Evolutionary conservation across 2,888 invertebrate species (phyloP).

Genomic region (Euplagia quadripunctaria): DNA sequence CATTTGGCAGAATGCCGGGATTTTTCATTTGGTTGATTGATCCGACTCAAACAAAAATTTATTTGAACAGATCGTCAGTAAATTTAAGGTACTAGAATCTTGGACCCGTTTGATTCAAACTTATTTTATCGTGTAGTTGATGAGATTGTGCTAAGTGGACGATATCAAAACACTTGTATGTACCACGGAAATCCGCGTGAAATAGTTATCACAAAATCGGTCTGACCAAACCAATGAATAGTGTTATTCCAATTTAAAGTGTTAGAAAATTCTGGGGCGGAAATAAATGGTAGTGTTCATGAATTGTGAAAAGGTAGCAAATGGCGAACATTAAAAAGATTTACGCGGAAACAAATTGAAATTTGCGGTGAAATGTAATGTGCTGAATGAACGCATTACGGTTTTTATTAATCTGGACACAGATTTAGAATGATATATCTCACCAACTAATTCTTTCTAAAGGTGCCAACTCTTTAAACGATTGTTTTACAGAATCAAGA

Average conservation of each 20-base stretch:
- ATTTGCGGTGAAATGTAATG: conserved; percentile 26
- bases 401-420: conserved; percentile 24
- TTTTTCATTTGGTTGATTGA: too few relatives aligned
- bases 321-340: conserved; percentile 29
- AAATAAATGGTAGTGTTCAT: conserved; percentile 11
- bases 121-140: too few relatives aligned
- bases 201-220: neutral
- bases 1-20: too few relatives aligned
- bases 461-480: neutral
- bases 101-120: too few relatives aligned
- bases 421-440: conserved; percentile 18
- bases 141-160: too few relatives aligned
- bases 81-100: too few relatives aligned
- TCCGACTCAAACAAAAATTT: too few relatives aligned
- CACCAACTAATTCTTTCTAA: neutral
- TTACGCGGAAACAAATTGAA: conserved; percentile 28
- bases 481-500: neutral
- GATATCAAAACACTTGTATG: too few relatives aligned
- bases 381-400: conserved; percentile 19
- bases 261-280: conserved; percentile 6
- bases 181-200: too few relatives aligned
- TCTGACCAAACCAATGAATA: neutral
- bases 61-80: too few relatives aligned
- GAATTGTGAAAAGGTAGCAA: conserved; percentile 18
- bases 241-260: neutral